Evolutionary conservation across 2,888 invertebrate genomes (phyloP).

Genomic region (Temnothorax rugatulus): DNA sequence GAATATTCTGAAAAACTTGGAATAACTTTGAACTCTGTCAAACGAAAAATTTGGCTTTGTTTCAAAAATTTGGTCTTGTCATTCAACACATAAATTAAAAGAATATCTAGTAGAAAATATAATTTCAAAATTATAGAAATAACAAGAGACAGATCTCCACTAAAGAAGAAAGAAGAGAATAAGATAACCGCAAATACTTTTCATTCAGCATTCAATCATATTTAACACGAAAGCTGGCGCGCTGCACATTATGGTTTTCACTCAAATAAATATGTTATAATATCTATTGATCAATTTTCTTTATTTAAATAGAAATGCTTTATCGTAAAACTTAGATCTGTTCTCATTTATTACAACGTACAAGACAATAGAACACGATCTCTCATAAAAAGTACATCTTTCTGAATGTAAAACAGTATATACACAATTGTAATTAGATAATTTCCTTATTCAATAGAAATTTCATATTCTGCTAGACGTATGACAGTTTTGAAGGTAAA

Average conservation of each 20-base stretch:
- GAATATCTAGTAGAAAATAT: neutral
- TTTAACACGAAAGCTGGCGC: neutral
- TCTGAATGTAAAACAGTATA: slow-evolving; percentile 35
- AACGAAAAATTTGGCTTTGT: neutral
- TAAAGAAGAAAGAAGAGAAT: neutral
- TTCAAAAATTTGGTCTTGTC: neutral
- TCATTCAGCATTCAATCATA: neutral
- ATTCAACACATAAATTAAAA: neutral
- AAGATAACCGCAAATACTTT: neutral
- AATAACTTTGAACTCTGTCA: neutral
- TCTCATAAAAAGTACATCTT: slow-evolving; percentile 38
- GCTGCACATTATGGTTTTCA: neutral
- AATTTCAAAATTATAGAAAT: neutral
- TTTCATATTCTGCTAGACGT: neutral
- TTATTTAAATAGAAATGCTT: slow-evolving; percentile 24
- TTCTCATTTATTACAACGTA: slow-evolving; percentile 46
- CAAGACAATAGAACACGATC: slow-evolving; percentile 6
- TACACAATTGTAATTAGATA: slow-evolving; percentile 25
- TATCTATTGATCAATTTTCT: slow-evolving; percentile 11
- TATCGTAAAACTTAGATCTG: slow-evolving; percentile 37
- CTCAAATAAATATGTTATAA: slow-evolving; percentile 1
- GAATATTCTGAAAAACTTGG: neutral
- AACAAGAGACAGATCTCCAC: neutral
- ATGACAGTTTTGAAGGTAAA: slow-evolving; percentile 40
- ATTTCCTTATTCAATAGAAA: slow-evolving; percentile 16